Base-by-base conservation (phyloP, 2,888 invertebrate species). In the Neria commutata region DNA sequence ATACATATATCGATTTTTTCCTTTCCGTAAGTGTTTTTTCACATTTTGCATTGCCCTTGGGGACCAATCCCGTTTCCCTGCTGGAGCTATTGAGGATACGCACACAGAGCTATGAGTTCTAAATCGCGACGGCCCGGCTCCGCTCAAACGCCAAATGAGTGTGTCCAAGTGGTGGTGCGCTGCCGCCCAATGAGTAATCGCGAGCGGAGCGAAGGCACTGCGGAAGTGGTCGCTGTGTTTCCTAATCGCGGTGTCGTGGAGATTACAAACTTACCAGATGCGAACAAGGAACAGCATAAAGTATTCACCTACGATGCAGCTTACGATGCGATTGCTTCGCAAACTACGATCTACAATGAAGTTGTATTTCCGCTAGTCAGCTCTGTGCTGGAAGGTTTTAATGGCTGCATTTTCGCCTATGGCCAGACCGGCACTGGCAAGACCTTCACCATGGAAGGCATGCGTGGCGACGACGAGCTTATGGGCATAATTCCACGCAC, bases 331-430 rank as follows among this genome's bases (percentile, higher is more conserved):
- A 89, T 88, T 70, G 92, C 97, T 1, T 89, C 89, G 69, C 98
- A 99, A 80, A 90, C 91, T 75, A 92, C 93, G 68, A 84, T 99
- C 24, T 99, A 98, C 84, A 95, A 97, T 81, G 97, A 98, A 82
- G 94, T 95, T 67, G 96, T 98, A 56, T 88, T 95, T 49, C 95
- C 96, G 0, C 83, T 99, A 71, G 95, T 99, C 21, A 90, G 95
- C 65, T 95, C 95, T 1, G 98, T 98, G 4, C 86, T 99, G 62
- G 92, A 94, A 77, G 99, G 99, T 1, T 99, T 98, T 83, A 99
- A 99, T 83, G 98, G 98, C 14, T 99, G 98, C 71, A 97, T 99
- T 68, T 98, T 99, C 85, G 99, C 98, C 1, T 99, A 99, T 82
- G 99, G 98, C 0, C 99, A 99, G 84, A 99, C 99, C 0, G 98